Conservation (phyloP, 2,113 vertebrate genomes). For the Phyllostomus hastatus region DNA sequence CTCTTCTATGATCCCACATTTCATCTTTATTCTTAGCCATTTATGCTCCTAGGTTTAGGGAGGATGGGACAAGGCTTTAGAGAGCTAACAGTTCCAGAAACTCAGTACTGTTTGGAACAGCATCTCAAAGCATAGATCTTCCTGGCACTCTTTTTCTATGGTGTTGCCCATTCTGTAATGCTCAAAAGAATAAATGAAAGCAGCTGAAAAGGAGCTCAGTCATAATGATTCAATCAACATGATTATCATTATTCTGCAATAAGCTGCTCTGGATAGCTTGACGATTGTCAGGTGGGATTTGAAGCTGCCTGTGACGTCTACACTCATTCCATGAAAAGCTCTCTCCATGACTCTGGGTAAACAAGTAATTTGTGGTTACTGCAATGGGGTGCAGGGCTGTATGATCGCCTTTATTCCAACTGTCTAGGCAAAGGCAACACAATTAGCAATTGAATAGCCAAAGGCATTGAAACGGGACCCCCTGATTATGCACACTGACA, state of each 20-base stretch:
- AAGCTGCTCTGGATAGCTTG: constrained; percentile 75
- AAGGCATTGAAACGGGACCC: not conserved
- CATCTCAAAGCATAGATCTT: not conserved
- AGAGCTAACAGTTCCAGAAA: not conserved
- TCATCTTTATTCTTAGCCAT: not conserved
- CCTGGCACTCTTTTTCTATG: not conserved
- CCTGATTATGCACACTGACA: not conserved
- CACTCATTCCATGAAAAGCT: constrained; percentile 66
- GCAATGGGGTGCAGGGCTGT: not conserved
- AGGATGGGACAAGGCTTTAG: not conserved
- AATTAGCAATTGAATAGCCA: not conserved
- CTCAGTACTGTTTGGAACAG: not conserved
- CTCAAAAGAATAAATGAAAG: constrained; percentile 23
- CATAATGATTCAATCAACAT: not conserved
- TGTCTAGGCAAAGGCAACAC: not conserved
- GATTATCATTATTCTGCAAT: constrained; percentile 72
- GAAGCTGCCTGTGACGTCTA: constrained; percentile 70
- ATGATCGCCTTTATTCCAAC: not conserved
- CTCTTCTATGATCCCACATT: not conserved
- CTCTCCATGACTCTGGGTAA: constrained; percentile 68
- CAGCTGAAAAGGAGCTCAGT: not conserved
- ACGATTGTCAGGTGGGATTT: constrained; percentile 79
- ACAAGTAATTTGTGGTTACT: not conserved
- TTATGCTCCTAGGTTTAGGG: not conserved
- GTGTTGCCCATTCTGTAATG: not conserved